Base-by-base conservation (phyloP, 2,113 vertebrate species). In the Istiophorus platypterus region DNA sequence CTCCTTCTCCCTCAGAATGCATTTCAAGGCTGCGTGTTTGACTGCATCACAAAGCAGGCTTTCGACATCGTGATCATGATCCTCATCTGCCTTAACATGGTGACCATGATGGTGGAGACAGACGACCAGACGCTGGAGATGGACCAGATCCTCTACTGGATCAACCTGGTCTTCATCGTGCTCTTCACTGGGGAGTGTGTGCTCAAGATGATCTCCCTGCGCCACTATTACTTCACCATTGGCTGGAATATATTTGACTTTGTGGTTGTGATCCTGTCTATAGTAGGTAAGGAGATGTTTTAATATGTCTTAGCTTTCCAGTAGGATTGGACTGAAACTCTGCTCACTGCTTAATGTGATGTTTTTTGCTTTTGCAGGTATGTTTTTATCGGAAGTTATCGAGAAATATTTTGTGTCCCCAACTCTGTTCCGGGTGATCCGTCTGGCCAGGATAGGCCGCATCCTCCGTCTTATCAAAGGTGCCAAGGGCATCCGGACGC, bases 191-290 rank as follows among this genome's bases (percentile, higher is more conserved):
- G 97, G 63, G 98, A 99, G 93, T 98, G 95, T 81, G 91, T 96
- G 56, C 94, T 99, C 39, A 99, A 99, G 91, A 94, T 99, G 61
- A 95, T 99, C 88, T 98, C 98, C 3, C 96, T 99, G 72, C 96
- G 98, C 1, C 96, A 99, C 82, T 99, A 99, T 80, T 99, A 97
- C 91, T 99, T 99, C 9, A 99, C 98, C 62, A 95, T 97, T 0
- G 98, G 98, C 2, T 99, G 98, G 98, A 99, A 99, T 41, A 97
- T 99, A 81, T 99, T 99, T 89, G 98, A 99, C 93, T 99, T 99
- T 93, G 97, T 99, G 66, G 98, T 99, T 85, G 97, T 99, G 15
- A 99, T 99, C 92, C 95, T 99, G 82, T 99, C 98, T 27, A 98
- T 99, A 42, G 96, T 99, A 83, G 98, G 98, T 99, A 96, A 97